A percentile compares a stretch with the other conserved stretches of the same genome.
Evolutionary conservation across 2,113 vertebrate species (phyloP).

Genomic region (Cariama cristata): DNA sequence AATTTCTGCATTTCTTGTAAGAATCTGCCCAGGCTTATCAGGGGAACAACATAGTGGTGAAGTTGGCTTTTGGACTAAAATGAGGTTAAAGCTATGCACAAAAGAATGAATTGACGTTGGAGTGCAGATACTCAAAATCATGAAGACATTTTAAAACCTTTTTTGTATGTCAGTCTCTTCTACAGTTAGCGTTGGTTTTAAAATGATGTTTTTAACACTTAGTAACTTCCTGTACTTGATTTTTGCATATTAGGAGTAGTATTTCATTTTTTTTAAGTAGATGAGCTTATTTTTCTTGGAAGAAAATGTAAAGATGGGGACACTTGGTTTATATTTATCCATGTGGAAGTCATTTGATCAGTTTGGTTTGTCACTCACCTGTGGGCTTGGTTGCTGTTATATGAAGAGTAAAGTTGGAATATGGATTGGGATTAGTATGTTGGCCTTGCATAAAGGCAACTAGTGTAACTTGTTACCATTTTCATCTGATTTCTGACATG

Average conservation of each 20-base stretch:
- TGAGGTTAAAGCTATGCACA: neutral
- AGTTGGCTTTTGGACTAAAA: neutral
- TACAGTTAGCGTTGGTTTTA: neutral
- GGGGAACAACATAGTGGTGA: neutral
- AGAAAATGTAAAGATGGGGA: neutral
- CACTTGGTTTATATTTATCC: neutral
- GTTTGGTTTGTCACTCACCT: neutral
- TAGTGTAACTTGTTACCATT: neutral
- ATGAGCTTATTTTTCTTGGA: neutral
- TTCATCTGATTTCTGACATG: neutral
- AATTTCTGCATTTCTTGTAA: neutral
- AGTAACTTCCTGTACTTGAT: neutral
- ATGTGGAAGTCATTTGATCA: neutral
- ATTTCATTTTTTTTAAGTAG: neutral
- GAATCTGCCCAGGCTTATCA: neutral
- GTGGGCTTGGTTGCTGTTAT: neutral
- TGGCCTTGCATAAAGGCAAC: neutral
- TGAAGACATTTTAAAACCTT: neutral
- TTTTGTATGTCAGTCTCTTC: neutral
- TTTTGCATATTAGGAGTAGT: neutral
- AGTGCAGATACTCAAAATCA: neutral
- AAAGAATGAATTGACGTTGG: neutral
- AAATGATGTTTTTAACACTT: neutral
- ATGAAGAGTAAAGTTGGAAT: neutral
- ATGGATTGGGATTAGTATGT: neutral